Evolutionary conservation across 2,113 vertebrate species (phyloP).

Genomic region (Mus spicilegus): DNA sequence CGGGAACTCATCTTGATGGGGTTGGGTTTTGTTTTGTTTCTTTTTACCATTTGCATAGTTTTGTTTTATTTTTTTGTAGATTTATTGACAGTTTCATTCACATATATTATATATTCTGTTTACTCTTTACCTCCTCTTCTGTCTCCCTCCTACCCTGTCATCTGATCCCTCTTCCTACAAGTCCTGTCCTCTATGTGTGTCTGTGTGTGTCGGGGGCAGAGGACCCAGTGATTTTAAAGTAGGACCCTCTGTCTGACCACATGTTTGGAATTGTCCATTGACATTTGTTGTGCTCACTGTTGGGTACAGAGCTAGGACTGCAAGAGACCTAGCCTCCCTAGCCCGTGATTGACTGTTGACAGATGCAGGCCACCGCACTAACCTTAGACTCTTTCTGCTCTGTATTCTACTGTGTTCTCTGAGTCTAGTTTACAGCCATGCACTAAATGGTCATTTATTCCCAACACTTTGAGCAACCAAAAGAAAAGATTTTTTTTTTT

Average conservation of each 20-base stretch:
- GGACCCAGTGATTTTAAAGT: not conserved
- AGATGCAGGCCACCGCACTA: not conserved
- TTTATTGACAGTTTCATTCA: not conserved
- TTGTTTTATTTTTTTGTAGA: not conserved
- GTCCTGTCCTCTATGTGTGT: not conserved
- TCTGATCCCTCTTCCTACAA: not conserved
- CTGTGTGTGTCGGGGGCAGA: too few species aligned
- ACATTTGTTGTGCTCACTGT: not conserved
- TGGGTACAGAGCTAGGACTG: not conserved
- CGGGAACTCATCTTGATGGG: accelerated
- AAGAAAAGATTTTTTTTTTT: not conserved
- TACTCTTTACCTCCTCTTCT: not conserved
- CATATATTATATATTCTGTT: not conserved
- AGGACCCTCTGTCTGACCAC: not conserved
- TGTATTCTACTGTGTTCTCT: not conserved
- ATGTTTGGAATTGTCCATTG: not conserved
- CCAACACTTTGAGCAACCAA: not conserved
- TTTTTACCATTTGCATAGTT: not conserved
- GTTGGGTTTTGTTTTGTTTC: not conserved
- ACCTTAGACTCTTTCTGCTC: not conserved
- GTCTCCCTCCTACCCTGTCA: not conserved
- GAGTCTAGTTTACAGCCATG: not conserved
- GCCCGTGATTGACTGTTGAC: not conserved
- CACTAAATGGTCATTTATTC: not conserved
- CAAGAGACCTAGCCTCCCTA: not conserved